Conservation (phyloP, 2,797 vertebrate species). For the Phoebastria nigripes region DNA sequence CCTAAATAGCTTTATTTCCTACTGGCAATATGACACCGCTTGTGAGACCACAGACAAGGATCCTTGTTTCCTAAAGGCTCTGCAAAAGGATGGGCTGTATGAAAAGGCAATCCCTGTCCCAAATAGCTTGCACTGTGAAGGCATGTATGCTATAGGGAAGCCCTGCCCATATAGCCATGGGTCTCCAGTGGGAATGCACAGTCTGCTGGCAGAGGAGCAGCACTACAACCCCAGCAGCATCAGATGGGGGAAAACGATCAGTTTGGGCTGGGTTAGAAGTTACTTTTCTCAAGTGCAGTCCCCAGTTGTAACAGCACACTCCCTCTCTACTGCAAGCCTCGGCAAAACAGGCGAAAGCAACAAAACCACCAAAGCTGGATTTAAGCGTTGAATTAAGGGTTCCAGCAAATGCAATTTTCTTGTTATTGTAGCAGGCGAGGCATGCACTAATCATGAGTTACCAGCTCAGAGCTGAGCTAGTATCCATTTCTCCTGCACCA, state of each 20-base stretch:
- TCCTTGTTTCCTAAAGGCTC: background rate
- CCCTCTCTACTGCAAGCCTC: background rate
- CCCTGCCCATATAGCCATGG: background rate
- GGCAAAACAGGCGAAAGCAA: background rate
- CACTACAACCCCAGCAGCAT: background rate
- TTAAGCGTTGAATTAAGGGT: background rate
- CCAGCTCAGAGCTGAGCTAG: background rate
- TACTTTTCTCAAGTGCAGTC: background rate
- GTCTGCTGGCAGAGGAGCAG: background rate
- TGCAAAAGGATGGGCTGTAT: background rate
- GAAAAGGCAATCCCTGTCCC: background rate
- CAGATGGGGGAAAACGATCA: fast-evolving
- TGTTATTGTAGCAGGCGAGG: background rate
- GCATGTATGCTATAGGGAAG: background rate
- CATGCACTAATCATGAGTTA: background rate
- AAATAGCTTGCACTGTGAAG: fast-evolving
- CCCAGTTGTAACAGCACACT: background rate
- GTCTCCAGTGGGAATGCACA: background rate
- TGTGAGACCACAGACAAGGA: background rate
- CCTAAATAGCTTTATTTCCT: background rate
- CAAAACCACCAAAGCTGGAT: background rate
- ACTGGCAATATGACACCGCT: background rate
- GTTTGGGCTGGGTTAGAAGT: background rate
- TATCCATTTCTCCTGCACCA: background rate
- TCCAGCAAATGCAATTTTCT: background rate